A percentile compares a stretch with the other conserved stretches of the same genome.
Evolutionary conservation across 2,888 invertebrate genomes (phyloP).

Genomic region (Tetanocera ferruginea): DNA sequence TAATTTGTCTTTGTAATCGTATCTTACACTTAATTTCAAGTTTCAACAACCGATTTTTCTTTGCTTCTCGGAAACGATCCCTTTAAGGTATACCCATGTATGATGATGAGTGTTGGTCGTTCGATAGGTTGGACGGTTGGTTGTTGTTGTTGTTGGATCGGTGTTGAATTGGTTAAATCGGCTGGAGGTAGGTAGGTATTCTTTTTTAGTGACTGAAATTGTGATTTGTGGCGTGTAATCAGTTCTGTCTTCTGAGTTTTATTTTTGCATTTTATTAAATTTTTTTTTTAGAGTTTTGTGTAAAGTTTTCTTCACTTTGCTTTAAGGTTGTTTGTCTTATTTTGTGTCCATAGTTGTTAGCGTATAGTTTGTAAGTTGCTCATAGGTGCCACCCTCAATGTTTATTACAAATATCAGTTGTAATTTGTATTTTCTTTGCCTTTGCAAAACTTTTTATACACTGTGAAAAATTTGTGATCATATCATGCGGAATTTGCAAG

Average conservation of each 20-base stretch:
- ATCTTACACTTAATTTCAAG: conserved; percentile 52
- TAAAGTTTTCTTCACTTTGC: conserved; percentile 10
- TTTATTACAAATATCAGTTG: conserved; percentile 31
- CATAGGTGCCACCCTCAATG: conserved; percentile 41
- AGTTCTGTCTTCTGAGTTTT: conserved; percentile 23
- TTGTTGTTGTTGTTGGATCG: not conserved
- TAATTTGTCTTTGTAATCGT: conserved; percentile 53
- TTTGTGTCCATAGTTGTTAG: conserved; percentile 20
- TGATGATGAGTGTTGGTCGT: not conserved
- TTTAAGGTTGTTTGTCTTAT: not conserved
- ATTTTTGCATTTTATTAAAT: not conserved
- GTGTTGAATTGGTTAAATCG: too few species aligned
- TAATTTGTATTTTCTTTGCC: conserved; percentile 11
- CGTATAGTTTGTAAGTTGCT: conserved; percentile 28
- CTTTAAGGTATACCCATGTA: not conserved
- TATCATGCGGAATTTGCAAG: too few species aligned
- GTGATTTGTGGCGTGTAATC: conserved; percentile 44
- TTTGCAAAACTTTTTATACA: too few species aligned
- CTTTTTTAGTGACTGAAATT: conserved; percentile 29
- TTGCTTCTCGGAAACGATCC: conserved; percentile 39
- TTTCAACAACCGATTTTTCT: conserved; percentile 46
- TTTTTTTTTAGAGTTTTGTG: not conserved
- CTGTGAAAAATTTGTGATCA: too few species aligned
- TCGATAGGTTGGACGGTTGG: conserved; percentile 1
- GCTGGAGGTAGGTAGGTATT: not conserved